Evolutionary conservation across 1,140 invertebrate species (phyloP), one percentile per base, ranked within the genome.

Genomic region (Luehdorfia chinensis): DNA sequence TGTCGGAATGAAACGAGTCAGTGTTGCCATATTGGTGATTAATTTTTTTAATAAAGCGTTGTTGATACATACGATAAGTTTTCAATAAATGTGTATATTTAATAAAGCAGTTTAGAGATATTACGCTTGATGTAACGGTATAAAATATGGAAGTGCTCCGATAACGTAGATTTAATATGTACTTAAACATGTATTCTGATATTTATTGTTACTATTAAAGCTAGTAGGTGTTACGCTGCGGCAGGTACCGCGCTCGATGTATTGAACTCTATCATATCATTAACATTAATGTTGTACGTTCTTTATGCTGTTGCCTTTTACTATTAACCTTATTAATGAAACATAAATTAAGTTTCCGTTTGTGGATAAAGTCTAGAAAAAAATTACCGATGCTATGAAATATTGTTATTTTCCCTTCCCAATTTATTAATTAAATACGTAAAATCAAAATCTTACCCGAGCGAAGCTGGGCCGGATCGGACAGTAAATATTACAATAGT

Each of bases 151-250:
- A 75, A 73, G n/a, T 74, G 65, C 66, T 71, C 62, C 71, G 63
- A 65, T 56, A 36, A 11, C 2, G n/a, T 36, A 4, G 2, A 49
- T 34, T 21, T 21, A n/a, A 7, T 62, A 55, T 66, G 69, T 79
- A 81, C 74, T 81, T 79, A 39, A 78, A 75, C 55, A 34, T 75
- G 67, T 78, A 78, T 66, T 72, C 73, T 56, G 34, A 57, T 68
- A 61, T 56, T 55, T 60, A 67, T 55, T 50, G 50, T 52, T 52
- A 48, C 41, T 33, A 44, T 33, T 46, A 45, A 50, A 4, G 36
- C 36, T 39, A 11, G 2, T 39, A 23, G 12, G 7, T 34, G 7
- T 19, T 39, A 12, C 7, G 33, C 11, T 4, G 21, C 19, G 1
- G 7, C 21, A 21, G 16, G 4, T 2, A 11, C 19, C 0, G 12